phyloP scores from a whole-genome alignment of 2,797 vertebrate species.

The Gorsachius magnificus region DNA sequence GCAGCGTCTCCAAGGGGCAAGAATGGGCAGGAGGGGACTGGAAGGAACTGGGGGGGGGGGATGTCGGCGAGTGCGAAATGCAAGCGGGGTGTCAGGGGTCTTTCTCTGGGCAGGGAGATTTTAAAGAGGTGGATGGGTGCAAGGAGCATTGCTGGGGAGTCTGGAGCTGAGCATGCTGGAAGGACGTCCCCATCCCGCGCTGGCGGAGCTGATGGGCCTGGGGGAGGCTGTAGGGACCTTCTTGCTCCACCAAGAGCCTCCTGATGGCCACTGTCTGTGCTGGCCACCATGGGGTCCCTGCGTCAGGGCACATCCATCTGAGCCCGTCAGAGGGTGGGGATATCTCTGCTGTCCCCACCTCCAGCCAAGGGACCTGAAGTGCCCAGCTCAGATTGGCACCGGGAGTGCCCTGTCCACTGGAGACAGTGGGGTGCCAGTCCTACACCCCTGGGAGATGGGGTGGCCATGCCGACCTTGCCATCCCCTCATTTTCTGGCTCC shows the following conservation, averaged over 20 bases:
- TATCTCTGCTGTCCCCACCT: neutral
- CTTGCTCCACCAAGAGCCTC: neutral
- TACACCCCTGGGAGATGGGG: neutral
- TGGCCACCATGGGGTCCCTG: neutral
- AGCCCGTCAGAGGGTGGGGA: neutral
- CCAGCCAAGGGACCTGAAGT: neutral
- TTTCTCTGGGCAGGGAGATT: neutral
- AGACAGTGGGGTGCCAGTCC: neutral
- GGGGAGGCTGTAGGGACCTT: neutral
- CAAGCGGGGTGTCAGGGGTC: neutral
- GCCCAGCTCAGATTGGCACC: neutral
- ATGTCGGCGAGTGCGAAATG: neutral
- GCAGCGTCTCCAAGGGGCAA: neutral
- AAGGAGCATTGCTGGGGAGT: neutral
- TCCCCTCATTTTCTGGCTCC: neutral
- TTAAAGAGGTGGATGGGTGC: neutral
- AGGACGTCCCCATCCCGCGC: neutral
- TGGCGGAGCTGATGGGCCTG: neutral
- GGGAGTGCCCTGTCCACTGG: neutral
- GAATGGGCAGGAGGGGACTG: neutral
- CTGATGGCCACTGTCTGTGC: no score
- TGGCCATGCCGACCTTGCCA: neutral
- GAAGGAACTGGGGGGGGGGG: neutral
- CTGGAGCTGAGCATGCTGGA: neutral
- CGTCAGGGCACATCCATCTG: no score